A percentile compares a stretch with the other conserved stretches of the same genome.
Evolutionary conservation across 2,113 vertebrate species (phyloP).

Genomic region (zebrafish (Danio rerio)): GRCz12tu NC_133181.1:51590001-51590500

Average conservation of each 20-base stretch:
- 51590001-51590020: conserved; percentile 87
- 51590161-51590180: conserved; percentile 86
- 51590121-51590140: background rate
- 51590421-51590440: background rate
- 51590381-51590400: conserved; percentile 87
- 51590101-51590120: background rate
- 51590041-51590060: conserved; percentile 89
- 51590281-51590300: background rate
- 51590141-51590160: background rate
- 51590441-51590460: background rate
- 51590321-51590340: conserved; percentile 84
- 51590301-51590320: conserved; percentile 71
- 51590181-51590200: conserved; percentile 90
- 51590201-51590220: conserved; percentile 89
- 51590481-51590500: conserved; percentile 36
- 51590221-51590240: conserved; percentile 90
- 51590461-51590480: background rate
- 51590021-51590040: conserved; percentile 88
- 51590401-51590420: background rate
- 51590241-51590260: conserved; percentile 70
- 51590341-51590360: conserved; percentile 90
- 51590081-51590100: background rate
- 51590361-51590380: conserved; percentile 84
- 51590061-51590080: conserved; percentile 87
- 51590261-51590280: background rate